phyloP scores from a whole-genome alignment of 2,888 invertebrate species.

The Athalia circularis region DNA sequence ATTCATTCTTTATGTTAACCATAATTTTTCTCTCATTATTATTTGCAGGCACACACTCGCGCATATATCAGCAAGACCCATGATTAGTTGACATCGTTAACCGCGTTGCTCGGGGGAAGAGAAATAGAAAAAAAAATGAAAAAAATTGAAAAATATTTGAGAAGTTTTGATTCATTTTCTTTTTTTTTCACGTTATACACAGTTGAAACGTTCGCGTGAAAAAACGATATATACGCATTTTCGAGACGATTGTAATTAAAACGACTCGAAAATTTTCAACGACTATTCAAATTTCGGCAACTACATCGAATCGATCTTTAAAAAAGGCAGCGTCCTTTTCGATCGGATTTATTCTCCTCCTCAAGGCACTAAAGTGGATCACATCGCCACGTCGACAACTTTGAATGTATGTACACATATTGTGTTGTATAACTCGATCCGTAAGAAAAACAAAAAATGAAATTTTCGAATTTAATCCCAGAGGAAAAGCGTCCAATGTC shows the following conservation, averaged over 20 bases:
- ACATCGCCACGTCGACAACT: conserved; percentile 32
- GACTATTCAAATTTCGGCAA: no score
- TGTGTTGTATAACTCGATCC: neutral
- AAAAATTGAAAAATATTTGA: no score
- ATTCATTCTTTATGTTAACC: no score
- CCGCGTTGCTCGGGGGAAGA: conserved; percentile 24
- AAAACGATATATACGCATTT: no score
- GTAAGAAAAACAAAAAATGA: neutral
- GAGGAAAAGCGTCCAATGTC: no score
- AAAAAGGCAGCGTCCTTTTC: neutral
- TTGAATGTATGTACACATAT: neutral
- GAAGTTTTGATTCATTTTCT: neutral
- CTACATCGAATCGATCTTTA: no score
- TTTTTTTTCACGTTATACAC: neutral
- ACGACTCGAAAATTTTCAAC: no score
- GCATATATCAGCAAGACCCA: conserved; percentile 19
- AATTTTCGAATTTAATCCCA: no score
- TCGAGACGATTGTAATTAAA: no score
- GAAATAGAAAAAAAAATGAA: neutral
- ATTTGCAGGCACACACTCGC: no score
- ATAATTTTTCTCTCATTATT: no score
- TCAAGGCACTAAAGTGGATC: conserved; percentile 22
- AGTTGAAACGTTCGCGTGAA: no score
- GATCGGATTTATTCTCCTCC: conserved; percentile 30
- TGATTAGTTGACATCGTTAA: conserved; percentile 11